Conservation (phyloP, 1,140 invertebrate species). For the Drosophila ercepeae region DNA sequence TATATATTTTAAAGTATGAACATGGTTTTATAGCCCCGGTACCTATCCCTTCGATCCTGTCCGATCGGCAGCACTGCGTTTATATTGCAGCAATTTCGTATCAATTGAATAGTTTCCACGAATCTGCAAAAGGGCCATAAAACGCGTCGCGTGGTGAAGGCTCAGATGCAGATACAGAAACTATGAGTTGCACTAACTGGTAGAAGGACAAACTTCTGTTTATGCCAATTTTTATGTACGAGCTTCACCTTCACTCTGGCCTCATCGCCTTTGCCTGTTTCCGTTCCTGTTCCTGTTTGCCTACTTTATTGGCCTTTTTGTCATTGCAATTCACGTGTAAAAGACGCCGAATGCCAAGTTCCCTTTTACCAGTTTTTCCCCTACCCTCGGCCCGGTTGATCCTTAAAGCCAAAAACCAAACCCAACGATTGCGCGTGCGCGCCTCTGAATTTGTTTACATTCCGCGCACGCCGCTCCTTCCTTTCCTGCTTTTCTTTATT, state of each 20-base stretch:
- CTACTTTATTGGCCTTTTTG: conserved; percentile 71
- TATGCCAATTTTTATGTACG: conserved; percentile 68
- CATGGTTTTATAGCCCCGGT: conserved; percentile 67
- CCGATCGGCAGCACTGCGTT: conserved; percentile 75
- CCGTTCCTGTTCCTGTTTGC: conserved; percentile 14
- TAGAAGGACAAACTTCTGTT: conserved; percentile 52
- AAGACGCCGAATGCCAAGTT: conserved; percentile 51
- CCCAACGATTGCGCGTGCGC: conserved; percentile 47
- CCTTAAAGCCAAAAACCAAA: conserved; percentile 10
- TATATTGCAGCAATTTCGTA: conserved; percentile 81
- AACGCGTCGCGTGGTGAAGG: conserved; percentile 67
- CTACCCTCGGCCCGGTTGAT: neutral
- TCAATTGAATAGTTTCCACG: conserved; percentile 77
- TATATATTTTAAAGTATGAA: conserved; percentile 12
- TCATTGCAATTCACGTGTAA: conserved; percentile 72
- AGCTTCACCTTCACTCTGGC: conserved; percentile 62
- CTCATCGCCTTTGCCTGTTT: conserved; percentile 16
- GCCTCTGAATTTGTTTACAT: conserved; percentile 53
- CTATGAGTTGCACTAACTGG: conserved; percentile 16
- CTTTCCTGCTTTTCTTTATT: conserved; percentile 4
- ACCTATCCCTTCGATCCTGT: conserved; percentile 23
- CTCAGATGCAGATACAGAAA: conserved; percentile 15
- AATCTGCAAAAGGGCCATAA: conserved; percentile 62
- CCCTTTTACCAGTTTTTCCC: conserved; percentile 13
- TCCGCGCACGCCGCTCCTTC: conserved; percentile 30